Base-by-base conservation (phyloP, 2,888 invertebrate species). In the Tubulanus polymorphus region DNA sequence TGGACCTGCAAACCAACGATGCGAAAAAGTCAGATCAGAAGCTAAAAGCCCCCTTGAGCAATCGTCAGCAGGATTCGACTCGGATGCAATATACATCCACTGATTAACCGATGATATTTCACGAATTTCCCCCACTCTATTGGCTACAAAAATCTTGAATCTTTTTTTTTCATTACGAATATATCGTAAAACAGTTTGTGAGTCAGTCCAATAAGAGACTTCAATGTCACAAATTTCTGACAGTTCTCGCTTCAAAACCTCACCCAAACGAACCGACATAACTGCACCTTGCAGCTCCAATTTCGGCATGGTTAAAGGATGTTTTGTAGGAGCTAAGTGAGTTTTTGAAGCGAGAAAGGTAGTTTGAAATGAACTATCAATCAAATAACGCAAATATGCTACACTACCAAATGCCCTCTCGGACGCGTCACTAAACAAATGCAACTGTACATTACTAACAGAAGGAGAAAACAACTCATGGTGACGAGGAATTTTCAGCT, bases 271-370 rank as follows among this genome's bases (percentile, higher is more conserved):
- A 6, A 30, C 6, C 3, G 30, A 29, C 3, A 49, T 29, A 32
- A 49, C 49, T 49, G 30, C 49, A 20, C 30, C 49, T 25, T 30
- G 28, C 6, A 49, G 32, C 32, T 49, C 49, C 30, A 49, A 30
- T 30, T 20, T 49, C 5, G 49, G 49, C 3, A 49, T 49, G 30
- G 30, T 20, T 8, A 32, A n/a, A 26, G 41, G 20, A 41, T 25
- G 27, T 23, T 47, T 12, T 6, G 6, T 26, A 3, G 48, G 48
- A 18, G 23, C 48, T 10, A 47, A 25, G n/a, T 27, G 48, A 5
- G 48, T 47, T 27, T 47, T 47, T 3, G 51, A 8, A 51, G 51
- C 51, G 2, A 51, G 20, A 37, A 41, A 51, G 2, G 51, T 37
- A 37, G 37, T 37, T 41, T 23, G 5, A 8, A 51, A 25, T 3